phyloP scores from a whole-genome alignment of 2,113 vertebrate genomes.

The Trematomus loennbergii region DNA sequence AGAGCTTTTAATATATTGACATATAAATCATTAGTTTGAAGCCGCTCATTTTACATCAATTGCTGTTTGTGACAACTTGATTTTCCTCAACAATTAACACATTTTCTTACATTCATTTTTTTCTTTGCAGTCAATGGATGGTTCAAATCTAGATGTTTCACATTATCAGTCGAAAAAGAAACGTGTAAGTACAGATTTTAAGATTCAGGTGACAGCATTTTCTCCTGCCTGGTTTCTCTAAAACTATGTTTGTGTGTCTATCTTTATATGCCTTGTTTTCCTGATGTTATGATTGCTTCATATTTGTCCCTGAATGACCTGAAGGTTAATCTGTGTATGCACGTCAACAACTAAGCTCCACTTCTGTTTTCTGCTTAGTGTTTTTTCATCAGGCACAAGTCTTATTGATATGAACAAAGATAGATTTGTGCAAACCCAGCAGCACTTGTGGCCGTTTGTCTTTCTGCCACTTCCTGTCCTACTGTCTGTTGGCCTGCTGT shows the following conservation, averaged over 20 bases:
- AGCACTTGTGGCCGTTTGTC: slow-evolving; percentile 60
- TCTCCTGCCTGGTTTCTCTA: neutral
- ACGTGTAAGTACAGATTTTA: slow-evolving; percentile 83
- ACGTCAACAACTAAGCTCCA: neutral
- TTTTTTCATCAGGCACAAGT: neutral
- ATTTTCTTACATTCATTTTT: neutral
- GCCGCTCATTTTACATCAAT: neutral
- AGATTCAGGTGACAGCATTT: neutral
- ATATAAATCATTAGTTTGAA: neutral
- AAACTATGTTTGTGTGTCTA: neutral
- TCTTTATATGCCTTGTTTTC: neutral
- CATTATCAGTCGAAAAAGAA: slow-evolving; percentile 86
- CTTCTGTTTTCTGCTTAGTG: neutral
- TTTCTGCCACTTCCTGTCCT: slow-evolving; percentile 44
- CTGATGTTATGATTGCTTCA: neutral
- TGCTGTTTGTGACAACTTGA: no score
- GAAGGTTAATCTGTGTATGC: neutral
- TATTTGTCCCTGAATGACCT: neutral
- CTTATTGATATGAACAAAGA: slow-evolving; percentile 40
- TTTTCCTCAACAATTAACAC: no score
- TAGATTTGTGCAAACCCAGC: slow-evolving; percentile 39
- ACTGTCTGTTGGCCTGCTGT: slow-evolving; percentile 37
- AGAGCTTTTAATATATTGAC: slow-evolving; percentile 71
- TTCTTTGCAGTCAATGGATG: slow-evolving; percentile 86
- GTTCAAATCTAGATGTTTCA: slow-evolving; percentile 78